Percentiles rank a stretch among this genome's conserved stretches.
Conservation (phyloP, 2,797 vertebrate genomes). For the Glyptemys insculpta region DNA sequence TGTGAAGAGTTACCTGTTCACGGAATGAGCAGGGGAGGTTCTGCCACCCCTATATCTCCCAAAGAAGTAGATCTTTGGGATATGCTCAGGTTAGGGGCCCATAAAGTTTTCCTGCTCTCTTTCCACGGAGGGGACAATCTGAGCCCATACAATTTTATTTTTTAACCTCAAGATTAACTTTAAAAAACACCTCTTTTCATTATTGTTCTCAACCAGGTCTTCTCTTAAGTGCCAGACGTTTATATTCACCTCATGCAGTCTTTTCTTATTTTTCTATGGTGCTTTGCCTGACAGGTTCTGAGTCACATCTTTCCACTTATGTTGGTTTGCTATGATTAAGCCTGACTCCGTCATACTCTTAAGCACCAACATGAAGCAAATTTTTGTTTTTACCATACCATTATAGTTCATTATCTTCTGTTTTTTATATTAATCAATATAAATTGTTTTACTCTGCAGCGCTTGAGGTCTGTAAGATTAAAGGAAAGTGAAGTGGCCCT, state of each 20-base stretch:
- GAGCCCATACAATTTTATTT: neutral
- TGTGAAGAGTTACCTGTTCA: neutral
- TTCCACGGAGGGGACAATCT: neutral
- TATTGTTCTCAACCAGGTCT: neutral
- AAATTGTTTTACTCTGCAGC: neutral
- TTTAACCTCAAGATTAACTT: neutral
- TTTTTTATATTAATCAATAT: constrained; percentile 1
- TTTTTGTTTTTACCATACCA: neutral
- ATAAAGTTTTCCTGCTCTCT: rapidly evolving
- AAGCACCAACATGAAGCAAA: neutral
- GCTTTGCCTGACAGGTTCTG: neutral
- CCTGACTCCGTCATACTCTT: neutral
- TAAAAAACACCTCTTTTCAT: neutral
- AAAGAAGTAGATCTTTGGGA: neutral
- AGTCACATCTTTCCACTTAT: neutral
- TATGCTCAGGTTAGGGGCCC: neutral
- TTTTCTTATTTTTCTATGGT: neutral
- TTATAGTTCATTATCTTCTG: neutral
- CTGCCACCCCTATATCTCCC: rapidly evolving
- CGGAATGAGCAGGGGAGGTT: neutral
- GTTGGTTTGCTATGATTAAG: neutral
- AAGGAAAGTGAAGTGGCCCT: neutral
- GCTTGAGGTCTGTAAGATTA: neutral
- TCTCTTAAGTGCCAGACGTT: neutral
- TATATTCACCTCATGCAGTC: neutral